Base-by-base conservation (phyloP, 2,113 vertebrate genomes). In the Probosciger aterrimus region DNA sequence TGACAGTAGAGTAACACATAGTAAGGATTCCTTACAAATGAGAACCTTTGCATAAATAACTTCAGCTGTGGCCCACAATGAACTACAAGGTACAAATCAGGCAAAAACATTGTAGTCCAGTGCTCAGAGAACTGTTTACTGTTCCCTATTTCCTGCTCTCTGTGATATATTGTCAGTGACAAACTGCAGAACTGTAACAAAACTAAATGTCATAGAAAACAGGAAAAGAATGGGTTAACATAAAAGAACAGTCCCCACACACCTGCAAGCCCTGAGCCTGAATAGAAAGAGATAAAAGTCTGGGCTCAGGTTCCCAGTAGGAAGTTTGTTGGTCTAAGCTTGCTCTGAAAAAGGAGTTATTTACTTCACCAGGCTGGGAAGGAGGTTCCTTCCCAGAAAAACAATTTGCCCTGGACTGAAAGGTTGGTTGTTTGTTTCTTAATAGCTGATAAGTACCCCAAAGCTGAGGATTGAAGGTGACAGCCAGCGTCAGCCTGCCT, bases 101-200 rank as follows among this genome's bases (percentile, higher is more conserved):
- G 15, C 4, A 20, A 2, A 77, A 77, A 62, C 2, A 69, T 73
- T 27, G 44, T 18, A 83, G 30, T 17, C 33, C 35, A 46, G 43
- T 7, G 24, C 37, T 27, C 52, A 55, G 65, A 64, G 30, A 91
- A 24, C 20, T 43, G 3, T 12, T 37, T 50, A 23, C 33, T 64
- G 18, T 31, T 74, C n/a, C 13, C 15, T 4, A 4, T 11, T 39
- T 69, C 39, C 53, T 3, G 0, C 59, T 35, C 30, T 60, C 41
- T 1, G 0, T 31, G 28, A 31, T 0, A 0, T 14, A 9, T 4
- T 9, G 3, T 27, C 59, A 77, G 35, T 30, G 33, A 20, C 43
- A 63, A 17, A 53, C 46, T 1, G 2, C 47, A 46, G 74, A 70
- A 79, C 31, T 24, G 6, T 33, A 49, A 63, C 23, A 85, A 65